Base-by-base conservation (phyloP, 1,140 invertebrate species). In the Pissodes strobi region DNA sequence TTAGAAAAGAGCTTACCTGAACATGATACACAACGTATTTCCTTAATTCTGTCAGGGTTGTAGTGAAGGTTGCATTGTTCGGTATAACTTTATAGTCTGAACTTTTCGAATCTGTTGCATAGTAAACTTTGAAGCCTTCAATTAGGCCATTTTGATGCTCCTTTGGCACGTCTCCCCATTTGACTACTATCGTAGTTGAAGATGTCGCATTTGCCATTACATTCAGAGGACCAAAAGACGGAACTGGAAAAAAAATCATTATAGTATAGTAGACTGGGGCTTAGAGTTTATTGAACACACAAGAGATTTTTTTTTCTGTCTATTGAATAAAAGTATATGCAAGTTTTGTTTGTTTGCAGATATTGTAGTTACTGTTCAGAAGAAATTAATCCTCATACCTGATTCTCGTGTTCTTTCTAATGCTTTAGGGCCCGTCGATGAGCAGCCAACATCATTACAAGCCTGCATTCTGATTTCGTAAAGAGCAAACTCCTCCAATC, bases 11-110 rank as follows among this genome's bases (percentile, higher is more conserved):
- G n/a, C n/a, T 18, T 56, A 64, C 61, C 82, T 96, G 93, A 58
- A 99, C 88, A 61, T 93, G 90, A 79, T 99, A 99, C n/a, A 88
- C 84, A 0, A 96, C 94, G 78, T 89, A 98, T 78, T 98, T 98
- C 71, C 90, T 84, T 13, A 99, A 81, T 76, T 95, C 90, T 0
- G 92, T 95, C 2, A 99, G 78, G 0, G 93, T 95, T 1, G 93
- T 90, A 2, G 90, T 92, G 64, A 91, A 92, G 0, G 93, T 94
- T 12, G 87, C 85, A 74, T 97, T 96, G 23, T 88, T 94, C 0
- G 88, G 82, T 72, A 98, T 95, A 51, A 90, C 86, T 80, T 95
- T 92, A 60, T 87, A 86, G 59, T 90, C 83, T 6, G 84, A 80
- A 73, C 82, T 71, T 79, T 82, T 70, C 65, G 80, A 80, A 69